phyloP scores from a whole-genome alignment of 2,113 vertebrate genomes.

The Toxotes chatareus region DNA sequence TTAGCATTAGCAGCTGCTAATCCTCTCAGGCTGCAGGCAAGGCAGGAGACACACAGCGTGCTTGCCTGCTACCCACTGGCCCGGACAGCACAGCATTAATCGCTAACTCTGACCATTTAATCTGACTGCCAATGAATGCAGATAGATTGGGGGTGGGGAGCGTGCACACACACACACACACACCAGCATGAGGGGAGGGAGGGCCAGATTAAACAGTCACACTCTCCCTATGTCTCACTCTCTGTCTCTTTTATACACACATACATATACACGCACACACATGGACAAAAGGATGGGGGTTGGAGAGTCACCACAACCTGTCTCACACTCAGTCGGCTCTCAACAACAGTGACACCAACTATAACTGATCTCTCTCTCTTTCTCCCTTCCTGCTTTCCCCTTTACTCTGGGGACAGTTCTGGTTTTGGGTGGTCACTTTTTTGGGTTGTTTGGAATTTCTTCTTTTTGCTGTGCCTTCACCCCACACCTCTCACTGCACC shows the following conservation, averaged over 20 bases:
- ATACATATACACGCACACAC: constrained; percentile 45
- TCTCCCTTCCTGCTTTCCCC: constrained; percentile 14
- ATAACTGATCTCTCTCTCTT: constrained; percentile 45
- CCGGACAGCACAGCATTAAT: constrained; percentile 78
- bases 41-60: constrained; percentile 63
- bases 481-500: not conserved
- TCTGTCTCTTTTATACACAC: constrained; percentile 52
- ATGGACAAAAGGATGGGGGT: constrained; percentile 63
- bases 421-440: not conserved
- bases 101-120: constrained; percentile 81
- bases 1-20: constrained; percentile 85
- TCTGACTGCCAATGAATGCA: constrained; percentile 74
- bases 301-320: constrained; percentile 59
- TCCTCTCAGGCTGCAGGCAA: constrained; percentile 84
- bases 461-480: constrained; percentile 2
- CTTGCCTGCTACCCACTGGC: constrained; percentile 66
- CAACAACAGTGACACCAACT: constrained; percentile 36
- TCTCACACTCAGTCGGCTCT: constrained; percentile 41
- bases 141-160: constrained; percentile 71
- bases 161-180: constrained; percentile 23
- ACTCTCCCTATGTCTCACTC: constrained; percentile 67
- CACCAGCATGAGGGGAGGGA: constrained; percentile 40
- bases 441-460: not conserved
- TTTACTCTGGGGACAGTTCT: constrained; percentile 17
- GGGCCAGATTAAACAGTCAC: constrained; percentile 74